phyloP scores from a whole-genome alignment of 1,140 invertebrate species.

The Drosophila ironensis region DNA sequence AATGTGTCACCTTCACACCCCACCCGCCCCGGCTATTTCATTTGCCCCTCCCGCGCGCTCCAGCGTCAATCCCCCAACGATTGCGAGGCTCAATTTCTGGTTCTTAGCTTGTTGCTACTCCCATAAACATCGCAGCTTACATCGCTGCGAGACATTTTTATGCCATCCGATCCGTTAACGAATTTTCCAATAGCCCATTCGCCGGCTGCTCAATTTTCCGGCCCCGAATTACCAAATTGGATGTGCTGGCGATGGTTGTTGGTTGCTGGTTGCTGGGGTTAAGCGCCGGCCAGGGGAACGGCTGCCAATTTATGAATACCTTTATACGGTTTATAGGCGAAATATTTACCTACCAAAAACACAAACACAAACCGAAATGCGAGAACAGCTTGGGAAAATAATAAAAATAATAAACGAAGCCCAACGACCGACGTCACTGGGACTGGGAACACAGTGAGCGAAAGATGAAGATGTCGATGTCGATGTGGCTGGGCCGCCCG shows the following conservation, averaged over 20 bases:
- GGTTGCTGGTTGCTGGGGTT: too few species aligned
- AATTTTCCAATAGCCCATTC: constrained; percentile 70
- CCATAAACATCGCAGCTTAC: constrained; percentile 29
- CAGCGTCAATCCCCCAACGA: constrained; percentile 1
- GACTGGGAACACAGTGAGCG: too few species aligned
- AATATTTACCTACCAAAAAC: constrained; percentile 71
- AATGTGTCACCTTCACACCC: constrained; percentile 17
- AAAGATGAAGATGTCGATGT: constrained; percentile 34
- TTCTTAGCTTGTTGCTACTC: constrained; percentile 63
- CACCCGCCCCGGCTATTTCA: neutral
- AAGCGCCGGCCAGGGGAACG: constrained; percentile 5
- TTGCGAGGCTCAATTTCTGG: constrained; percentile 10
- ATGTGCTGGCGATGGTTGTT: too few species aligned
- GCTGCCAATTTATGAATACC: constrained; percentile 73
- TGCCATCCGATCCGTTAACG: constrained; percentile 69
- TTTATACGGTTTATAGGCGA: constrained; percentile 75
- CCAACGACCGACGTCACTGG: neutral
- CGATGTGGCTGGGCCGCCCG: neutral
- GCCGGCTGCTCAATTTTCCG: constrained; percentile 42
- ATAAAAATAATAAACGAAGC: constrained; percentile 3
- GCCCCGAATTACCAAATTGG: constrained; percentile 53
- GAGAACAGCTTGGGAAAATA: constrained; percentile 19
- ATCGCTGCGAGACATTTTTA: constrained; percentile 53
- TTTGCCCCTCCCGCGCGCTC: too few species aligned
- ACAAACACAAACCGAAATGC: constrained; percentile 45